Base-by-base conservation (phyloP, 2,888 invertebrate genomes). In the Oxytorus armatus region DNA sequence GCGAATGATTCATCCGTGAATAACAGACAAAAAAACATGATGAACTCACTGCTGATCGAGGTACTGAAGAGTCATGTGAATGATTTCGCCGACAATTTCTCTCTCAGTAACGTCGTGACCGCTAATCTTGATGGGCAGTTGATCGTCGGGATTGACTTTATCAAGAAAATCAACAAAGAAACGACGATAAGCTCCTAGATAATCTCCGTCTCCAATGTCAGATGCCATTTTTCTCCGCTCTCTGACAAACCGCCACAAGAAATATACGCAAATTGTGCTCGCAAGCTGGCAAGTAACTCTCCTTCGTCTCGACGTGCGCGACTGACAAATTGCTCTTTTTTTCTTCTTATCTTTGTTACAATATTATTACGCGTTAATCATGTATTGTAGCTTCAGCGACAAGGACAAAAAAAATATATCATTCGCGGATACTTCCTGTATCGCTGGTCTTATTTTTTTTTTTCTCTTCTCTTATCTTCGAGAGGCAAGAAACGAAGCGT, bases 61-160 rank as follows among this genome's bases (percentile, higher is more conserved):
- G 92, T 96, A 96, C 90, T 96, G 96, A 73, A 95, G 94, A 63
- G 94, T 95, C 95, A 96, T 96, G 92, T 95, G 95, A 77, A 96
- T 93, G 82, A 96, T 94, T 90, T 96, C 96, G 57, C 96, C 96
- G 85, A 94, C 93, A 77, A 96, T 92, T 92, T 96, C 96, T 8
- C 93, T 92, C 86, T 95, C 95, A 51, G 94, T 93, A 86, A 96
- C 93, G 82, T 95, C 94, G 90, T 96, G 95, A 83, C 94, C 94
- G 83, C 94, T 94, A 78, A 96, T 95, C 89, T 95, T 94, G 59
- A 96, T 95, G 68, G 96, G 96, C 85, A 96, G 92, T 89, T 96
- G 96, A 91, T 96, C 96, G 85, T 95, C 94, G 0, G 95, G 95
- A 86, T 96, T 94, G 61, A 95, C 94, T 72, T 94, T 95, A 78